Percentiles rank a stretch among this genome's conserved stretches.
Conservation (phyloP, 2,888 invertebrate genomes). For the Eudemis profundana region DNA sequence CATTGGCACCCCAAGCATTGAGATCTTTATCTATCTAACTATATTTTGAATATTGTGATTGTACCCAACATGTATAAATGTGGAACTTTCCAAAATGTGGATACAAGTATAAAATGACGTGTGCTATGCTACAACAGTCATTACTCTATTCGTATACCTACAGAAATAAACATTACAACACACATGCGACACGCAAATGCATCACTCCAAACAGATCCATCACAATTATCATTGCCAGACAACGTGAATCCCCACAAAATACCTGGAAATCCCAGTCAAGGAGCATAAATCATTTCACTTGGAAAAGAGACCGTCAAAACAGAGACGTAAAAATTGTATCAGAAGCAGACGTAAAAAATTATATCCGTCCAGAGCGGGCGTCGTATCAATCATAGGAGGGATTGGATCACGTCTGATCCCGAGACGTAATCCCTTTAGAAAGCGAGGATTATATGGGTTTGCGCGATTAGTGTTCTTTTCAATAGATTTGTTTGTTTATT, state of each 20-base stretch:
- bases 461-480: slow-evolving; percentile 19
- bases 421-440: slow-evolving; percentile 45
- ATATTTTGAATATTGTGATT: too few species aligned
- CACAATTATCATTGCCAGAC: slow-evolving; percentile 39
- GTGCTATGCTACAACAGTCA: too few species aligned
- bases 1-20: too few species aligned
- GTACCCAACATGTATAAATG: too few species aligned
- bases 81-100: too few species aligned
- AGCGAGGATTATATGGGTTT: slow-evolving; percentile 33
- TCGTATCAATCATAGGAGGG: slow-evolving; percentile 68
- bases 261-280: slow-evolving; percentile 47
- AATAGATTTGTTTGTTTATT: slow-evolving; percentile 7
- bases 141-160: background rate
- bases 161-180: background rate
- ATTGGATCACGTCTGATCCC: slow-evolving; percentile 65
- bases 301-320: slow-evolving; percentile 60
- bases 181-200: slow-evolving; percentile 1
- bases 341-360: slow-evolving; percentile 62
- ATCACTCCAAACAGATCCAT: slow-evolving; percentile 38
- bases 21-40: too few species aligned
- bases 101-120: too few species aligned
- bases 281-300: slow-evolving; percentile 58
- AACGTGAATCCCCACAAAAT: slow-evolving; percentile 25
- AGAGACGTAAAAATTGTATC: slow-evolving; percentile 63
- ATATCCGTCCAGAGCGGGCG: slow-evolving; percentile 56